phyloP scores from a whole-genome alignment of 2,113 vertebrate genomes.

The Turnix velox region DNA sequence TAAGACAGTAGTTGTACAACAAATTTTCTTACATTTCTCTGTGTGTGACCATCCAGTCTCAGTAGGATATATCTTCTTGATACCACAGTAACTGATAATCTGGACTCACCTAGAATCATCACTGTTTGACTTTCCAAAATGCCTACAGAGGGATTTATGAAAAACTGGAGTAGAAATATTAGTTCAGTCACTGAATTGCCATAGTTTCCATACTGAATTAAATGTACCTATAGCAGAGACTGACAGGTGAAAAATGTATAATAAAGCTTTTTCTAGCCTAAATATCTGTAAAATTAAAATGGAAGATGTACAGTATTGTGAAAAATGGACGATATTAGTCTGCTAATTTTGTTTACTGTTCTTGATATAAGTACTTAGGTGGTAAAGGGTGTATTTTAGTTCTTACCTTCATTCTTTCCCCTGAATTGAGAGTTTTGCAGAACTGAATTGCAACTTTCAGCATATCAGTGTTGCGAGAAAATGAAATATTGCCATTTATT shows the following conservation, averaged over 20 bases:
- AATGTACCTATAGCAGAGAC: not conserved
- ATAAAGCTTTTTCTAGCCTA: not conserved
- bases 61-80: not conserved
- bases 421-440: not conserved
- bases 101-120: not conserved
- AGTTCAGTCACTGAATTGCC: not conserved
- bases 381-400: not conserved
- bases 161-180: not conserved
- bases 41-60: not conserved
- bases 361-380: not conserved
- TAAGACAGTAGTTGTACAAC: not conserved
- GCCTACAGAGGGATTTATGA: not conserved
- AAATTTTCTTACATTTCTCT: not conserved
- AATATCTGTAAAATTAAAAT: not conserved
- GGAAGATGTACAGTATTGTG: not conserved
- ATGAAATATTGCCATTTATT: not conserved
- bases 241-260: not conserved
- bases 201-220: not conserved
- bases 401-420: not conserved
- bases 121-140: not conserved
- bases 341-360: not conserved
- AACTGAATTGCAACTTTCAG: not conserved
- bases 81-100: not conserved
- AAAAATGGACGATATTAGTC: not conserved
- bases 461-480: not conserved